These are phyloP conservation scores for Botrylloides violaceus DNA, from an alignment of 23 tunicate genomes.

Conservation along the genomic window DNA sequence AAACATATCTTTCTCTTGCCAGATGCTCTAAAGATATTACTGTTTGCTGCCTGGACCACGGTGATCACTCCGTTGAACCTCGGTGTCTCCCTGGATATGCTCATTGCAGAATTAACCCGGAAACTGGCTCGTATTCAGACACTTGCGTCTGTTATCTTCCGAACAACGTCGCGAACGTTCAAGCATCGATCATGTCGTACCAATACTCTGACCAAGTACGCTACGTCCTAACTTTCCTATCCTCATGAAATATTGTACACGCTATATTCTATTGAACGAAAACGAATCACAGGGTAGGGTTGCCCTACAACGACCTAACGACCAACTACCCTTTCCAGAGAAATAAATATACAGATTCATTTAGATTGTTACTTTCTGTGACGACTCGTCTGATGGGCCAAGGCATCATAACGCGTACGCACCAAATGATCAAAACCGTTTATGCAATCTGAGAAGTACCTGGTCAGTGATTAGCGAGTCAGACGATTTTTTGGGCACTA, in stretches of 20 bases:
- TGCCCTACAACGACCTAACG: too few species aligned
- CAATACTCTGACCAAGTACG: slow-evolving; percentile 38
- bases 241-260: too few species aligned
- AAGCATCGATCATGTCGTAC: slow-evolving; percentile 41
- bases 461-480: slow-evolving; percentile 60
- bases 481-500: slow-evolving; percentile 23
- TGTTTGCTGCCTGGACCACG: background rate
- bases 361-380: background rate
- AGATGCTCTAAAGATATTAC: slow-evolving; percentile 1
- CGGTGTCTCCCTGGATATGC: slow-evolving; percentile 33
- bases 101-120: slow-evolving; percentile 33
- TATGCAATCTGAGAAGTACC: slow-evolving; percentile 44
- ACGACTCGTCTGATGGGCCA: background rate
- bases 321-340: too few species aligned
- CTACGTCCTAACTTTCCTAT: too few species aligned
- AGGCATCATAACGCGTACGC: slow-evolving; percentile 45
- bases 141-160: slow-evolving; percentile 39
- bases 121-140: slow-evolving; percentile 36
- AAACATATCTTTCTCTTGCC: background rate
- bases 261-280: too few species aligned
- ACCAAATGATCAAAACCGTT: slow-evolving; percentile 73
- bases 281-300: background rate
- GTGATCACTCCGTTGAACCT: background rate
- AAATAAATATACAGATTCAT: background rate
- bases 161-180: slow-evolving; percentile 18